These are phyloP conservation scores for Heliothis peltigera DNA, from an alignment of 2,888 invertebrate genomes.

Conservation along the genomic window DNA sequence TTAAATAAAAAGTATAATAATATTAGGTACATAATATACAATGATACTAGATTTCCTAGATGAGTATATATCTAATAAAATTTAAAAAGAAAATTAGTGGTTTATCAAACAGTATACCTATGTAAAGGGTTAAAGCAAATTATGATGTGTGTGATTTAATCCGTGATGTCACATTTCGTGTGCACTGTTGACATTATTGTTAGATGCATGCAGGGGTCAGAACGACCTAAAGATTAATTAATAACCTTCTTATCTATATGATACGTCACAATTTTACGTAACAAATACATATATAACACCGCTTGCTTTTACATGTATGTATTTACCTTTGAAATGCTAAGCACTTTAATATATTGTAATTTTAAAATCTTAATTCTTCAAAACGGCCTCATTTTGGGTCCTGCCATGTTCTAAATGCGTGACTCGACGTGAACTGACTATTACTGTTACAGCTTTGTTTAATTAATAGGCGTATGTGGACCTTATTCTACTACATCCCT, in stretches of 20 bases:
- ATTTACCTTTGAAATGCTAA: slow-evolving; percentile 12
- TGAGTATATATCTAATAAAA: too few species aligned
- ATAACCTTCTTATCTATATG: slow-evolving; percentile 26
- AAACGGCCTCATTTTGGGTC: background rate
- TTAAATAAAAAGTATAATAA: too few species aligned
- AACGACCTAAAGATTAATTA: slow-evolving; percentile 14
- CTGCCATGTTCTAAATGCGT: slow-evolving; percentile 10
- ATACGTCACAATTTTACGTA: slow-evolving; percentile 11
- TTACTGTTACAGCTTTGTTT: too few species aligned
- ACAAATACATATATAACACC: background rate
- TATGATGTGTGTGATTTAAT: slow-evolving; percentile 4
- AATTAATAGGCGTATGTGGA: too few species aligned
- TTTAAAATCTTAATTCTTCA: background rate
- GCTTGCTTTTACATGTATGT: background rate
- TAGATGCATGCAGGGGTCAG: slow-evolving; percentile 9
- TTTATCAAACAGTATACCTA: background rate
- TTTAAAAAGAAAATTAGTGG: background rate
- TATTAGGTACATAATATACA: too few species aligned
- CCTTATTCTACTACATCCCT: too few species aligned
- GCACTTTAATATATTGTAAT: background rate
- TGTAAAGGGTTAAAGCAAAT: slow-evolving; percentile 4
- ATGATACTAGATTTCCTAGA: too few species aligned
- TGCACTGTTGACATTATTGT: slow-evolving; percentile 7
- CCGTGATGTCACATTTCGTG: slow-evolving; percentile 13
- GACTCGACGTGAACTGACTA: too few species aligned